Evolutionary conservation across 2,888 invertebrate species (phyloP).

Genomic region (Philonicus albiceps): DNA sequence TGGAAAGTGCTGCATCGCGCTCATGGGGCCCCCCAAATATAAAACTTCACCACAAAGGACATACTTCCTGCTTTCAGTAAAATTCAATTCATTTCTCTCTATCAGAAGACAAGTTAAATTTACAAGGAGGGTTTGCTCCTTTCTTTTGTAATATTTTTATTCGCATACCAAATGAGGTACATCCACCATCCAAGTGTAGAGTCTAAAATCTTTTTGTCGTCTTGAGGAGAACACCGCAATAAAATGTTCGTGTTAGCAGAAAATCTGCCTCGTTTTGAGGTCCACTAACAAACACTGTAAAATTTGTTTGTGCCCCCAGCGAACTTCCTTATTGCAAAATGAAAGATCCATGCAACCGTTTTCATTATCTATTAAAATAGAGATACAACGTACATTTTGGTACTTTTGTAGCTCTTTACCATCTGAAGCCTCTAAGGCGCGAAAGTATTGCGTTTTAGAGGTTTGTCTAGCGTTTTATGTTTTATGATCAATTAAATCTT

Average conservation of each 20-base stretch:
- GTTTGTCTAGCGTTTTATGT: not conserved
- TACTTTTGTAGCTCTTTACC: not conserved
- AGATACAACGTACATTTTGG: not conserved
- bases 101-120: not conserved
- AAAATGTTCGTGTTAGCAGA: not conserved
- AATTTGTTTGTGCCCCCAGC: not conserved
- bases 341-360: not conserved
- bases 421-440: not conserved
- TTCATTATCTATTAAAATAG: not conserved
- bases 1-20: not conserved
- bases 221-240: not conserved
- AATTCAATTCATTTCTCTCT: not conserved
- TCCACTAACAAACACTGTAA: not conserved
- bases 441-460: not conserved
- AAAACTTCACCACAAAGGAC: not conserved
- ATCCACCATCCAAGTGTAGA: not conserved
- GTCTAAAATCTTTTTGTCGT: not conserved
- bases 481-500: not conserved
- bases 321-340: not conserved
- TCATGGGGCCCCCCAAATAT: not conserved
- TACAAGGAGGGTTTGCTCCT: not conserved
- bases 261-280: not conserved
- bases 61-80: not conserved
- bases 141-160: not conserved
- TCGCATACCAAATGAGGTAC: not conserved